Evolutionary conservation across 2,113 vertebrate genomes (phyloP), one percentile per base, ranked within the genome.

Genomic region (Suncus etruscus): DNA sequence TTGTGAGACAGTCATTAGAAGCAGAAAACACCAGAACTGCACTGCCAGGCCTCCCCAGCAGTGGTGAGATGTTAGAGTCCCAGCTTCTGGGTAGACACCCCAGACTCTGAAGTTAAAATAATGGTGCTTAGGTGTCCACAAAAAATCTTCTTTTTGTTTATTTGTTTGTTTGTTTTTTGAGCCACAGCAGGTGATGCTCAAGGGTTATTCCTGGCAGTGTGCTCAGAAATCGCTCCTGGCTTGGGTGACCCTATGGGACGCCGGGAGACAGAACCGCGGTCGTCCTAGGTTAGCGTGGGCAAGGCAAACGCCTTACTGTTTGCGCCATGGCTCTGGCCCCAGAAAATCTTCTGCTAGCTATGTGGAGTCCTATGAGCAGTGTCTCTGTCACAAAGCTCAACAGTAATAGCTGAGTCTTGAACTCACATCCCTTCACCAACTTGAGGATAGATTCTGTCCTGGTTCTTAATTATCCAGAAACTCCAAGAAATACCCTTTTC

Each of bases 81-180:
- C 29, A 14, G 12, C 69, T 20, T 80, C 50, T 31, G 45, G 48
- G 32, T 29, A 58, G 12, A 20, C 51, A 29, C 18, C 10, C 39
- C 45, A 31, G 73, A 58, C 68, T 74, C 54, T 51, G 31, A 92
- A 83, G 74, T 31, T 3, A 89, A 73, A 74, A 82, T 15, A 66
- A 45, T 6, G 2, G 45, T 68, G 39, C 1, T 11, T 70, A 73
- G 47, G 47, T 73, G 15, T 27, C 47, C 22, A 87, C 29, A 66
- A n/a, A n/a, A n/a, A n/a, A n/a, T n/a, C n/a, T n/a, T n/a, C n/a
- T n/a, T n/a, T n/a, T n/a, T n/a, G n/a, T n/a, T n/a, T n/a, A n/a
- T n/a, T n/a, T n/a, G n/a, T n/a, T n/a, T n/a, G n/a, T n/a, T n/a
- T n/a, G n/a, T n/a, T n/a, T n/a, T n/a, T n/a, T n/a, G n/a, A n/a